phyloP scores from a whole-genome alignment of 2,888 invertebrate species.

The Sarcophaga subvicina region DNA sequence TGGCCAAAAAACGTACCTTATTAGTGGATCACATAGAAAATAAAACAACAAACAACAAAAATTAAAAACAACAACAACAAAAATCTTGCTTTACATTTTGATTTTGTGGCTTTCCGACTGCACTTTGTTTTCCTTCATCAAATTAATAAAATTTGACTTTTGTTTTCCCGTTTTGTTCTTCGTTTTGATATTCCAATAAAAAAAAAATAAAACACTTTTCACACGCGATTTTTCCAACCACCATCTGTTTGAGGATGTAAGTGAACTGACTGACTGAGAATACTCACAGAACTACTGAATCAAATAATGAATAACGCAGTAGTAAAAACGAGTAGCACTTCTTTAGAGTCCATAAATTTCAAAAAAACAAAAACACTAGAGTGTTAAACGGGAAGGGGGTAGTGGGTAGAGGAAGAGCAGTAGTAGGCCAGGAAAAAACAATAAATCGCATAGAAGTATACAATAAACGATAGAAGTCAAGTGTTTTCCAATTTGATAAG shows the following conservation, averaged over 20 bases:
- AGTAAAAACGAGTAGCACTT: conserved; percentile 21
- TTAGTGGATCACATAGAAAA: too few relatives aligned
- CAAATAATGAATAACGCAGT: conserved; percentile 9
- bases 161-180: not conserved
- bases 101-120: not conserved
- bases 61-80: too few relatives aligned
- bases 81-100: not conserved
- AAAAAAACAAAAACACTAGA: not conserved
- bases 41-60: too few relatives aligned
- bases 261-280: not conserved
- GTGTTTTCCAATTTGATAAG: conserved; percentile 55
- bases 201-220: not conserved
- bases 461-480: conserved; percentile 10
- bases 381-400: not conserved
- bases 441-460: too few relatives aligned
- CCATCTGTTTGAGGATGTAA: not conserved
- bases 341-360: conserved; percentile 24
- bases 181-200: not conserved
- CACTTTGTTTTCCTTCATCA: not conserved
- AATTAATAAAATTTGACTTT: not conserved
- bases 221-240: not conserved
- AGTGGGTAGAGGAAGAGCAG: too few relatives aligned
- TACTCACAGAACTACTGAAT: not conserved
- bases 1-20: too few relatives aligned
- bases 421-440: too few relatives aligned